Conservation (phyloP, 2,888 invertebrate genomes). For the Idaea biselata region DNA sequence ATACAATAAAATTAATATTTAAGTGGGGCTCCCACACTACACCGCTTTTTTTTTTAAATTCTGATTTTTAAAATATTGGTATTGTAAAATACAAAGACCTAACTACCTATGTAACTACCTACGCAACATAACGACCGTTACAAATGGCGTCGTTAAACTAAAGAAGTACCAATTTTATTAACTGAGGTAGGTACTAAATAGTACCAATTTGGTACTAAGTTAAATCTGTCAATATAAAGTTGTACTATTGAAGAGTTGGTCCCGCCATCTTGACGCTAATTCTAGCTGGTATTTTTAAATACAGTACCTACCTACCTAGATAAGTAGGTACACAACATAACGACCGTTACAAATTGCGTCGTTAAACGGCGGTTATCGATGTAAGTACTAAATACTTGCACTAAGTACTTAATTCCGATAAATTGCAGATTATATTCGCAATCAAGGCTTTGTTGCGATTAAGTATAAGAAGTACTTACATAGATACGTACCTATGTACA, state of each 20-base stretch:
- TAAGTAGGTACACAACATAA: not conserved
- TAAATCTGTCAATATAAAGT: too few relatives aligned
- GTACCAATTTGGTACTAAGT: too few relatives aligned
- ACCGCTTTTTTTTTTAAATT: too few relatives aligned
- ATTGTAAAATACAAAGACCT: not conserved
- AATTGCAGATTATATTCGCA: not conserved
- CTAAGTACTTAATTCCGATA: not conserved
- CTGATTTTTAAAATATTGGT: too few relatives aligned
- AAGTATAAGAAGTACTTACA: not conserved
- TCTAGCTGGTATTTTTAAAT: not conserved
- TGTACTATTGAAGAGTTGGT: too few relatives aligned
- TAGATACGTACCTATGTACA: not conserved
- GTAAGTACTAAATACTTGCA: not conserved
- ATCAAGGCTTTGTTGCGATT: not conserved
- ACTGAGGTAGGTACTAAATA: not conserved
- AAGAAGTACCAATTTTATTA: too few relatives aligned
- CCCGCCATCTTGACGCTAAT: too few relatives aligned
- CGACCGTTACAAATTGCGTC: not conserved
- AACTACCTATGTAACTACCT: not conserved
- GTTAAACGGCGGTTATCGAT: not conserved
- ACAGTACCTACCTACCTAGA: too few relatives aligned
- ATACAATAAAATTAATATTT: too few relatives aligned
- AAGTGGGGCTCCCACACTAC: too few relatives aligned
- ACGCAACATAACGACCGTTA: not conserved
- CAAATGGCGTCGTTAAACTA: not conserved